A percentile compares a stretch with the other conserved stretches of the same genome.
Conservation (phyloP, 2,113 vertebrate genomes). For the Equus quagga region DNA sequence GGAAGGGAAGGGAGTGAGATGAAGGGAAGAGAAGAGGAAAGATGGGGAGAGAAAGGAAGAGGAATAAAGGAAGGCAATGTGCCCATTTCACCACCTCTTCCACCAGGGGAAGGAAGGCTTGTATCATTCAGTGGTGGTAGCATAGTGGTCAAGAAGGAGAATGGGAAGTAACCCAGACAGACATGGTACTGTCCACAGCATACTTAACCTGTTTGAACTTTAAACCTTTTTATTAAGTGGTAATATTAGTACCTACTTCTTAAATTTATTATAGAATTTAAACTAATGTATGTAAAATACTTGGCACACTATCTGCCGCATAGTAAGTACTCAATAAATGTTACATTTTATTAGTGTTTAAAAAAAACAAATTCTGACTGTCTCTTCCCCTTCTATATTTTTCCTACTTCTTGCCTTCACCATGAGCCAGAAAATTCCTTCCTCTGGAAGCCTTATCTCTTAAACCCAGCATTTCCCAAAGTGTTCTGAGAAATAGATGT, state of each 20-base stretch:
- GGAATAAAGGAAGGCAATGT: not conserved
- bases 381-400: constrained; percentile 2
- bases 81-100: not conserved
- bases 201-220: not conserved
- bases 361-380: no score
- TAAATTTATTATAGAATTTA: constrained; percentile 39
- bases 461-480: constrained; percentile 58
- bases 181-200: not conserved
- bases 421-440: constrained; percentile 20
- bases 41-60: not conserved
- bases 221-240: not conserved
- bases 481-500: constrained; percentile 63
- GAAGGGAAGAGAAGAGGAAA: not conserved
- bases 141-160: not conserved
- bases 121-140: not conserved
- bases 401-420: constrained; percentile 24
- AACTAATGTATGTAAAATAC: not conserved
- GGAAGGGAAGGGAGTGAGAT: not conserved
- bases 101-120: not conserved
- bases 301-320: not conserved
- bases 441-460: constrained; percentile 51
- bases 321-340: not conserved
- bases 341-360: not conserved
- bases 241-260: not conserved
- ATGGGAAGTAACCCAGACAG: not conserved